A percentile compares a stretch with the other conserved stretches of the same genome.
Conservation (phyloP, 2,113 vertebrate species). For the Trachemys scripta region DNA sequence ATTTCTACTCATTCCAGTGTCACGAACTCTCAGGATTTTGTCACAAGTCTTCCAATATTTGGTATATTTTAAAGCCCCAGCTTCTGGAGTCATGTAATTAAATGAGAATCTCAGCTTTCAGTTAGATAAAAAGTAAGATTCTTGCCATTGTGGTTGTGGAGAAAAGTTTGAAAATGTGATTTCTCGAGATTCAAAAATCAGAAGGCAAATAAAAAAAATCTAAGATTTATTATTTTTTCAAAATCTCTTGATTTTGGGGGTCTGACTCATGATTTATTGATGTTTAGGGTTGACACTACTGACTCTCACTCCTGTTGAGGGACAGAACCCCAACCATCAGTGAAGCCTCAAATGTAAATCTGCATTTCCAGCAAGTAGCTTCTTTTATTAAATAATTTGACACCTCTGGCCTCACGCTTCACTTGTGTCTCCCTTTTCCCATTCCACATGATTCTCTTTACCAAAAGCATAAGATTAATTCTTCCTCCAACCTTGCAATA, state of each 20-base stretch:
- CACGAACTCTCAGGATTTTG: conserved; percentile 13
- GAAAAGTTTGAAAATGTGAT: background rate
- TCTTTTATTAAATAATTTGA: background rate
- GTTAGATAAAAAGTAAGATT: background rate
- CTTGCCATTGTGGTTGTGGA: background rate
- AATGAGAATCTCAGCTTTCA: background rate
- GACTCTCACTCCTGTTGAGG: background rate
- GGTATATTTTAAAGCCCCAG: conserved; percentile 1
- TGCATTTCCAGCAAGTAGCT: background rate
- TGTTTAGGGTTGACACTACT: background rate
- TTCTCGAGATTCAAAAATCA: background rate
- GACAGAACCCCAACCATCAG: background rate
- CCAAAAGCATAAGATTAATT: background rate
- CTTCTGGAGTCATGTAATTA: background rate
- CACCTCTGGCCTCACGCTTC: conserved; percentile 7
- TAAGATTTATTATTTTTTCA: background rate
- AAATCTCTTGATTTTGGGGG: background rate
- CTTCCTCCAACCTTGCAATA: background rate
- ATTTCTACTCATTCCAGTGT: background rate
- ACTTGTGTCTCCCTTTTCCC: background rate
- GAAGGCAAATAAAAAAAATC: background rate
- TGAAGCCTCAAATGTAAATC: background rate
- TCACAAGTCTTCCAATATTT: conserved; percentile 23
- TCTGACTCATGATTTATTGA: background rate
- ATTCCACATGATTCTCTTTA: background rate